Conservation (phyloP, 2,113 vertebrate species). For the Lophochroa leadbeateri region DNA sequence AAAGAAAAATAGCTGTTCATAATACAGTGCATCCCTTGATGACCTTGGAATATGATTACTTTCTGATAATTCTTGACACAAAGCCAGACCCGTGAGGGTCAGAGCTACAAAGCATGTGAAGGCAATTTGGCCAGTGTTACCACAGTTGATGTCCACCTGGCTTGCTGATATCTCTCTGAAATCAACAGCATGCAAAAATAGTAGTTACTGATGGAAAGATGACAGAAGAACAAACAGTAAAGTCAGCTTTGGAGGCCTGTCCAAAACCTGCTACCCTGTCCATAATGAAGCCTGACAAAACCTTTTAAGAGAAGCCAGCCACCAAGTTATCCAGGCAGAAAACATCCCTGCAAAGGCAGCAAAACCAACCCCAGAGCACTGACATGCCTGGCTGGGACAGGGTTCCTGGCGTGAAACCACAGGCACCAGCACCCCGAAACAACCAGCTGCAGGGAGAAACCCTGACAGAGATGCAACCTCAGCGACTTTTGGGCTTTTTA, state of each 20-base stretch:
- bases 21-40: neutral
- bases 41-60: neutral
- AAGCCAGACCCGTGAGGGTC: neutral
- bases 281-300: neutral
- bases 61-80: neutral
- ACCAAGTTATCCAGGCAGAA: neutral
- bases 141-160: neutral
- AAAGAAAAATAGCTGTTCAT: slow-evolving; percentile 10
- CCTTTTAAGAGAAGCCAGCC: neutral
- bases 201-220: neutral
- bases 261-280: slow-evolving; percentile 11
- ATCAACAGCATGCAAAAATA: neutral
- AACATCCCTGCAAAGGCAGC: slow-evolving; percentile 10
- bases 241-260: neutral
- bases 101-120: neutral
- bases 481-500: neutral
- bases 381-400: neutral
- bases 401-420: fast-evolving
- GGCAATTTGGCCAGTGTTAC: neutral
- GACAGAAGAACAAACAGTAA: neutral
- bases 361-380: slow-evolving; percentile 27
- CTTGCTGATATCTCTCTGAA: neutral
- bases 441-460: neutral
- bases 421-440: neutral
- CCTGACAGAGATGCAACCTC: neutral